Percentiles rank a stretch among this genome's conserved stretches.
Evolutionary conservation across 2,113 vertebrate species (phyloP).

Genomic region (Diphyllodes magnificus): DNA sequence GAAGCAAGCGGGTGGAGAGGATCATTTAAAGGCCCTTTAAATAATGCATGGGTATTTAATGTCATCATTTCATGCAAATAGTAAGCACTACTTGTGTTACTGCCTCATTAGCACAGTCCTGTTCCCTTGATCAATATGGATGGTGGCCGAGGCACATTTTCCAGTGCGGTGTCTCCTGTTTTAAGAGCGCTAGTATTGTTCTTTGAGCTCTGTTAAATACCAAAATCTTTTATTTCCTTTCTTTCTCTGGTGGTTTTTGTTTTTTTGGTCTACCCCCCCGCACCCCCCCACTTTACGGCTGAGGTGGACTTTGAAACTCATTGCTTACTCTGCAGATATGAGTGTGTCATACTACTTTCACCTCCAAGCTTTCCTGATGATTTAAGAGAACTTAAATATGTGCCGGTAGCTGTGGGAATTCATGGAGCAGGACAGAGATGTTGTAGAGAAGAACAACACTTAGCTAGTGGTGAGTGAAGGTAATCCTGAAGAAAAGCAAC

Average conservation of each 20-base stretch:
- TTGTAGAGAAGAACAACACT: not conserved
- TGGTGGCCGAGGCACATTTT: slow-evolving; percentile 13
- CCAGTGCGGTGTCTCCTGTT: not conserved
- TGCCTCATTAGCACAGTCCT: not conserved
- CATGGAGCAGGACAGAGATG: not conserved
- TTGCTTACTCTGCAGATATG: not conserved
- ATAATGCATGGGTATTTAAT: slow-evolving; percentile 3
- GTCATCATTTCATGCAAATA: slow-evolving; percentile 30
- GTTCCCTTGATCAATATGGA: slow-evolving; percentile 50
- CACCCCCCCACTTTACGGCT: not conserved
- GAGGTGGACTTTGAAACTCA: slow-evolving; percentile 33
- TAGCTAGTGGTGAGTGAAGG: not conserved
- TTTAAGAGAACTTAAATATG: not conserved
- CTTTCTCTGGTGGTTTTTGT: accelerated
- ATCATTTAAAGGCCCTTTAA: not conserved
- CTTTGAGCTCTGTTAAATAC: not conserved
- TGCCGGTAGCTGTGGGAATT: not conserved
- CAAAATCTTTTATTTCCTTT: not conserved
- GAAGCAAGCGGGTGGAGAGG: not conserved
- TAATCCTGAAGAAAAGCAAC: not conserved
- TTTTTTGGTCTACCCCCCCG: too few species aligned
- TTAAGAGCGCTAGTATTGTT: accelerated
- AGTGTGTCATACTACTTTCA: not conserved
- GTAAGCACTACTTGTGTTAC: slow-evolving; percentile 15
- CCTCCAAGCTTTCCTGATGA: not conserved